Evolutionary conservation across 2,888 invertebrate species (phyloP).

Genomic region (Mylabris sibirica): DNA sequence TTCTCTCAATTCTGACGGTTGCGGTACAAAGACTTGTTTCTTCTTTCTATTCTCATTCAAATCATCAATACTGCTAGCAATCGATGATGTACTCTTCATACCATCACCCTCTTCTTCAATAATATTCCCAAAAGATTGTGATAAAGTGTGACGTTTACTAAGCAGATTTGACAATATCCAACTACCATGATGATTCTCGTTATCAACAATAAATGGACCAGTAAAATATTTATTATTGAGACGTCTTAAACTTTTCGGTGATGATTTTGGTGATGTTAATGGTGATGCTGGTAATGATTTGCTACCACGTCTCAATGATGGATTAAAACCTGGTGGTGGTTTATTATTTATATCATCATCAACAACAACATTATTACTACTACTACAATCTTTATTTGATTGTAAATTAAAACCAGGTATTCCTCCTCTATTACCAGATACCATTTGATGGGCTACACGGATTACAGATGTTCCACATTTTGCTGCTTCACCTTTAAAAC

Average conservation of each 20-base stretch:
- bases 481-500: conserved; percentile 73
- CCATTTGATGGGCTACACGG: conserved; percentile 68
- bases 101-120: conserved; percentile 67
- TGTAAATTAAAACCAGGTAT: conserved; percentile 57
- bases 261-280: conserved; percentile 67
- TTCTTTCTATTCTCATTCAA: conserved; percentile 50
- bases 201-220: conserved; percentile 60
- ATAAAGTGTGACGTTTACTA: conserved; percentile 69
- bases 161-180: conserved; percentile 74
- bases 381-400: conserved; percentile 44
- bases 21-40: conserved; percentile 62
- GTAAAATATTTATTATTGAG: conserved; percentile 70
- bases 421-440: conserved; percentile 54
- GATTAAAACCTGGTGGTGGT: conserved; percentile 55
- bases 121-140: conserved; percentile 66
- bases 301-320: conserved; percentile 67
- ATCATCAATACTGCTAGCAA: conserved; percentile 47
- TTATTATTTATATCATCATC: conserved; percentile 28
- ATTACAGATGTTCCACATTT: conserved; percentile 73
- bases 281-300: conserved; percentile 77
- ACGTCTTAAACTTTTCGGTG: conserved; percentile 66
- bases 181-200: conserved; percentile 62
- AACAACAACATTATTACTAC: conserved; percentile 19
- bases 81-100: conserved; percentile 40
- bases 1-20: conserved; percentile 77